phyloP scores from a whole-genome alignment of 2,113 vertebrate species.

The Dipodomys spectabilis region DNA sequence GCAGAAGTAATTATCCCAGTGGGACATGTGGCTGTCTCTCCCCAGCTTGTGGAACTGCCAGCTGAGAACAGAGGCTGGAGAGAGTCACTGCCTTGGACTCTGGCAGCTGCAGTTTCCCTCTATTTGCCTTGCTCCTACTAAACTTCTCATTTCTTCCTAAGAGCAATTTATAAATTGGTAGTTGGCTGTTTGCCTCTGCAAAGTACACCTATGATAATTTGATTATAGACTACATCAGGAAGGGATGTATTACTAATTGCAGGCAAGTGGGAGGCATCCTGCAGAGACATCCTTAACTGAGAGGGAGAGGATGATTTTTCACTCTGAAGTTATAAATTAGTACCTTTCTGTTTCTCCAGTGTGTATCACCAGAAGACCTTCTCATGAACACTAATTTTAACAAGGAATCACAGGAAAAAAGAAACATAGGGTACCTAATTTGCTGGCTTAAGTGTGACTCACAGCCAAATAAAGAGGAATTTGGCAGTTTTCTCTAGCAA shows the following conservation, averaged over 20 bases:
- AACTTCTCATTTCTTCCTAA: slow-evolving; percentile 49
- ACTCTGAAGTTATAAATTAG: slow-evolving; percentile 45
- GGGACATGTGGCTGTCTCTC: slow-evolving; percentile 58
- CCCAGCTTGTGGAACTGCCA: slow-evolving; percentile 59
- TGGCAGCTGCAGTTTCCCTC: slow-evolving; percentile 10
- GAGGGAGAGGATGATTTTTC: slow-evolving; percentile 52
- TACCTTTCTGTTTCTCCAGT: slow-evolving; percentile 14
- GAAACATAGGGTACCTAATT: not conserved
- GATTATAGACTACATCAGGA: slow-evolving; percentile 33
- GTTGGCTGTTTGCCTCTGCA: slow-evolving; percentile 15
- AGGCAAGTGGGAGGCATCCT: slow-evolving; percentile 39
- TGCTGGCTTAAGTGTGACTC: not conserved
- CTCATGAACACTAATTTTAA: slow-evolving; percentile 44
- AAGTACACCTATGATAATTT: slow-evolving; percentile 62
- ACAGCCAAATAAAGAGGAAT: not conserved
- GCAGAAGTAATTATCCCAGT: slow-evolving; percentile 74
- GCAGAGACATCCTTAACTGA: slow-evolving; percentile 15
- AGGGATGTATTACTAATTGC: slow-evolving; percentile 44
- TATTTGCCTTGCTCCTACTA: not conserved
- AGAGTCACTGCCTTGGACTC: not conserved
- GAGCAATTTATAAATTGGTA: slow-evolving; percentile 33
- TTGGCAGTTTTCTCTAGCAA: slow-evolving; percentile 42
- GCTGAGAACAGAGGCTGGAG: slow-evolving; percentile 55
- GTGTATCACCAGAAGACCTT: not conserved
- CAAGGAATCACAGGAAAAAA: slow-evolving; percentile 3